Percentiles rank a stretch among this genome's conserved stretches.
phyloP scores from a whole-genome alignment of 2,797 vertebrate species.

The Astyanax mexicanus region DNA sequence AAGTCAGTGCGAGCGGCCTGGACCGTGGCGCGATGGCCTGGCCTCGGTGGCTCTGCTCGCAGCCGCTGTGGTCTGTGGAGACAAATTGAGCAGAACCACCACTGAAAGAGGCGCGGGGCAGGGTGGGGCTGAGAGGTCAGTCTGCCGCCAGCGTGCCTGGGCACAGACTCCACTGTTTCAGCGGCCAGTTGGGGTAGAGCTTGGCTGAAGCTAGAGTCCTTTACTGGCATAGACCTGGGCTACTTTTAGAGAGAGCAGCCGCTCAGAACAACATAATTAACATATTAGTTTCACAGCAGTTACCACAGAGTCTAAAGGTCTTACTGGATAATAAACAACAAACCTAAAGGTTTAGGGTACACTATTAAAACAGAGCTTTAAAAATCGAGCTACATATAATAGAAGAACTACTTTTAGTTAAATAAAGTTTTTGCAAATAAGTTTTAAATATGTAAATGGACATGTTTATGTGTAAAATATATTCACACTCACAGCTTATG shows the following conservation, averaged over 20 bases:
- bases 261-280: background rate
- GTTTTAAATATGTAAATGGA: no score
- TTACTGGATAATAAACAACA: background rate
- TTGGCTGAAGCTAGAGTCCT: background rate
- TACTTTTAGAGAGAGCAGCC: conserved; percentile 1
- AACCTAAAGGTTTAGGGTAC: no score
- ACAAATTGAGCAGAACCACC: conserved; percentile 73
- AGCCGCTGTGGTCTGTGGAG: conserved; percentile 70
- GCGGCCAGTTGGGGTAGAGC: background rate
- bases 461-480: no score
- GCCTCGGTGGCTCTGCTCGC: conserved; percentile 65
- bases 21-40: conserved; percentile 47
- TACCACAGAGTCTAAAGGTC: background rate
- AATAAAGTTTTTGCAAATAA: no score
- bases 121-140: conserved; percentile 68
- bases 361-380: no score
- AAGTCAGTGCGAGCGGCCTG: conserved; percentile 1
- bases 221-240: background rate
- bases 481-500: no score
- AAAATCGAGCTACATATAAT: no score
- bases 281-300: background rate
- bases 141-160: conserved; percentile 30
- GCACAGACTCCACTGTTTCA: conserved; percentile 5
- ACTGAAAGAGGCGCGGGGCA: conserved; percentile 70
- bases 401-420: no score